These are phyloP conservation scores for Hydractinia echinata DNA, from an alignment of 30 jellyfish, hydroid and myxozoan genomes.

Conservation along the genomic window DNA sequence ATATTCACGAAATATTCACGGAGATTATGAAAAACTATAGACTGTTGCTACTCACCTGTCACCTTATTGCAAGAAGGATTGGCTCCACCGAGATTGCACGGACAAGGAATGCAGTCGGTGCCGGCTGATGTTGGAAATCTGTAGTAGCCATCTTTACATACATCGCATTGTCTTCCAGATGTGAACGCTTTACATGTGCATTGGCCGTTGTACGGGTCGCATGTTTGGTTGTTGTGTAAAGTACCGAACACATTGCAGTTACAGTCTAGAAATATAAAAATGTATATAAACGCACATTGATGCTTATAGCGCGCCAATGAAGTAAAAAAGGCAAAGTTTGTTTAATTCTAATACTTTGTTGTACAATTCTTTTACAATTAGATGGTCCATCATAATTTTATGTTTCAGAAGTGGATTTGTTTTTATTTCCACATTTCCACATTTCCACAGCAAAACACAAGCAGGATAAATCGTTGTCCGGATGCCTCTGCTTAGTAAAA, in stretches of 20 bases:
- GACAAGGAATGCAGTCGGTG: constrained; percentile 68
- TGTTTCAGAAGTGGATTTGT: too few species aligned
- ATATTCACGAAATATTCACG: not conserved
- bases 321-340: too few species aligned
- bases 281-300: too few species aligned
- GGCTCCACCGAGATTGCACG: constrained; percentile 83
- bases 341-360: too few species aligned
- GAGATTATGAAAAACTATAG: too few species aligned
- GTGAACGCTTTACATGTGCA: constrained; percentile 67
- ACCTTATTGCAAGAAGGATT: constrained; percentile 57
- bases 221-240: constrained; percentile 49
- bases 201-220: constrained; percentile 86
- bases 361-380: too few species aligned
- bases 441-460: too few species aligned
- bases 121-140: constrained; percentile 52
- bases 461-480: too few species aligned
- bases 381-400: too few species aligned
- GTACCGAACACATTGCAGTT: constrained; percentile 72
- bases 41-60: constrained; percentile 38
- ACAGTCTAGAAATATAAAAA: constrained; percentile 40
- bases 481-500: too few species aligned
- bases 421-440: too few species aligned
- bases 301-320: too few species aligned
- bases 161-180: constrained; percentile 46
- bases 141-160: constrained; percentile 71